Percentiles rank a stretch among this genome's conserved stretches.
These are phyloP conservation scores for Drosophila longiperda DNA, from an alignment of 2,888 invertebrate genomes.

Conservation along the genomic window DNA sequence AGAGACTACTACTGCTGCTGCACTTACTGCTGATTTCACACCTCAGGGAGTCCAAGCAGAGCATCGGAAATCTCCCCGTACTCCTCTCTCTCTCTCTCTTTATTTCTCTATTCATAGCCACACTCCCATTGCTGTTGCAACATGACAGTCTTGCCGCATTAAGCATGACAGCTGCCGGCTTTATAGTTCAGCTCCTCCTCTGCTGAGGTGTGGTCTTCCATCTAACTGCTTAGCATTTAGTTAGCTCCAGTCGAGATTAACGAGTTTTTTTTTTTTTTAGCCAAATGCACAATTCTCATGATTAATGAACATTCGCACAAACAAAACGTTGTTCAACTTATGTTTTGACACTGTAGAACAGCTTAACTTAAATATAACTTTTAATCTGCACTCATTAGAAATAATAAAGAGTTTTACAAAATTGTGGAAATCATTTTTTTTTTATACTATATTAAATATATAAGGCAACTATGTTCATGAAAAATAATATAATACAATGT, in stretches of 20 bases:
- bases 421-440: background rate
- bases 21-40: constrained; percentile 76
- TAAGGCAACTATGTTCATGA: too few species aligned
- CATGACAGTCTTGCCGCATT: constrained; percentile 45
- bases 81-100: too few species aligned
- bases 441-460: too few species aligned
- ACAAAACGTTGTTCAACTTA: constrained; percentile 4
- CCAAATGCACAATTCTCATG: constrained; percentile 76
- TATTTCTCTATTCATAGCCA: background rate
- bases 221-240: constrained; percentile 38
- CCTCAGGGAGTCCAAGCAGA: constrained; percentile 71
- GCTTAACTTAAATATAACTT: background rate
- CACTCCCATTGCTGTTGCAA: constrained; percentile 12
- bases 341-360: constrained; percentile 17
- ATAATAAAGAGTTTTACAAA: background rate
- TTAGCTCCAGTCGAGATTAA: constrained; percentile 56
- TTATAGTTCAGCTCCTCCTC: background rate
- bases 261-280: constrained; percentile 69
- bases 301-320: constrained; percentile 53
- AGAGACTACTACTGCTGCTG: constrained; percentile 34
- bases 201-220: constrained; percentile 25
- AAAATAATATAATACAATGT: too few species aligned
- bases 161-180: constrained; percentile 33
- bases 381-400: constrained; percentile 12
- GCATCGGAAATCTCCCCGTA: background rate